Conservation (phyloP, 2,888 invertebrate genomes). For the Schizaphis graminum region DNA sequence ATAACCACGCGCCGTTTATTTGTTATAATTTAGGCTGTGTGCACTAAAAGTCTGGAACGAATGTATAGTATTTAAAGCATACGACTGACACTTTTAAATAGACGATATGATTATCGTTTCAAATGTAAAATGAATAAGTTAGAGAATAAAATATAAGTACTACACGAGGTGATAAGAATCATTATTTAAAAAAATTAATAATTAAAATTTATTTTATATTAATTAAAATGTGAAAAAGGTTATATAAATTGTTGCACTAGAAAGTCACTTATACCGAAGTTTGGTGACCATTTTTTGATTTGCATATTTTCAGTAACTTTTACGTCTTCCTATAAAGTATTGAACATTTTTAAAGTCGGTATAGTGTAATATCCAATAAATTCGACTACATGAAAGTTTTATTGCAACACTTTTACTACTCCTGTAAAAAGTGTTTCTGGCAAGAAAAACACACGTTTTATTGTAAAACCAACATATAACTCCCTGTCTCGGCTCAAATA, state of each 20-base stretch:
- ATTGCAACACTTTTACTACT: not conserved
- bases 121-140: not conserved
- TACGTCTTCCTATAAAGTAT: not conserved
- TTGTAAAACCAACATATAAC: not conserved
- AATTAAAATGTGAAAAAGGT: not conserved
- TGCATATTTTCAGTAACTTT: not conserved
- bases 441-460: not conserved
- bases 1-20: not conserved
- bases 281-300: not conserved
- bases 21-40: not conserved
- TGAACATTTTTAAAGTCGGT: not conserved
- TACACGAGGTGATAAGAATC: not conserved
- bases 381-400: not conserved
- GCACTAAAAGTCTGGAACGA: not conserved
- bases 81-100: not conserved
- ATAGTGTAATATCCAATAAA: not conserved
- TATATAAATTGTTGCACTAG: not conserved
- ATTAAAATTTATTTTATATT: not conserved
- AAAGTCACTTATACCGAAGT: not conserved
- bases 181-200: too few relatives aligned
- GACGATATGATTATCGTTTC: not conserved
- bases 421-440: not conserved
- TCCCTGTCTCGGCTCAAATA: not conserved
- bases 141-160: not conserved
- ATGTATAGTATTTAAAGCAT: not conserved